Evolutionary conservation across 2,888 invertebrate species (phyloP).

Genomic region (Ommatoiulus sabulosus): DNA sequence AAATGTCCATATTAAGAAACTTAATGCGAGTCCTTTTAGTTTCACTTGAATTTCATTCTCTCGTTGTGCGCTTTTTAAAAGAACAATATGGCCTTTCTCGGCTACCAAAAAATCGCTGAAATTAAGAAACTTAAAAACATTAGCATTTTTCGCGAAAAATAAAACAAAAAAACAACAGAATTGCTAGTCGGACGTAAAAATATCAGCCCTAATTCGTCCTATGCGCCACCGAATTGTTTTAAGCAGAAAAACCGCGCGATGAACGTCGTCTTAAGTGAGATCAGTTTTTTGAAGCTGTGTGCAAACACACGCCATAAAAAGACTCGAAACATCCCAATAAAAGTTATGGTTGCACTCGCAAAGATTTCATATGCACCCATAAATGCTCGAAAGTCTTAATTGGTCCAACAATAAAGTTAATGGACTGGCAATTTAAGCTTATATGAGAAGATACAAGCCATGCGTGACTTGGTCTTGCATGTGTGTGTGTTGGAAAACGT

Average conservation of each 20-base stretch:
- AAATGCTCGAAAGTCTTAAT: background rate
- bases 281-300: background rate
- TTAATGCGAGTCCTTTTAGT: background rate
- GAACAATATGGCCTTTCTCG: background rate
- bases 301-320: background rate
- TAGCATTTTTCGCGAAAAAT: background rate
- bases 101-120: background rate
- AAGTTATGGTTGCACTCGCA: background rate
- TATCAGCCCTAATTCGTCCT: background rate
- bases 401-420: slow-evolving; percentile 5
- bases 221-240: background rate
- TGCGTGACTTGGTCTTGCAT: slow-evolving; percentile 9
- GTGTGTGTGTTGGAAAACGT: background rate
- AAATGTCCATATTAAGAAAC: background rate
- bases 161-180: background rate
- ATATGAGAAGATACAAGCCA: background rate
- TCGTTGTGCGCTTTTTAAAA: background rate
- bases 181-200: background rate
- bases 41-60: background rate
- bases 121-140: background rate
- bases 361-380: slow-evolving; percentile 24
- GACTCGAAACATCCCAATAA: background rate
- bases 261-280: background rate
- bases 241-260: slow-evolving; percentile 15
- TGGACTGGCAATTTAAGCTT: background rate